Evolutionary conservation across 2,888 invertebrate species (phyloP).

Genomic region (Ametastegia equiseti): DNA sequence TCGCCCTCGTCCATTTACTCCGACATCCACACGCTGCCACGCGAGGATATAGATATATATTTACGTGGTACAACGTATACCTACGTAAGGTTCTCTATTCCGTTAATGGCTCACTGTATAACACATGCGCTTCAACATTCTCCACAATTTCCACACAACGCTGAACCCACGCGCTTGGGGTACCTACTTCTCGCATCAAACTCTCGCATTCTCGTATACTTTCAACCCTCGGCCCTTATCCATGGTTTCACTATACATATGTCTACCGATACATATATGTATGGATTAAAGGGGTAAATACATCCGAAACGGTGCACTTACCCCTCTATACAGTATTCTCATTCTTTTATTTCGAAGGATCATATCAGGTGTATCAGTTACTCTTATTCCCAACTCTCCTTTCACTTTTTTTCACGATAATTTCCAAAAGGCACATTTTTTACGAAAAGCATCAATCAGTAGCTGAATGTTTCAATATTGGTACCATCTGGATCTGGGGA

Average conservation of each 20-base stretch:
- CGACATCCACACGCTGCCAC: constrained; percentile 13
- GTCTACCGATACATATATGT: no score
- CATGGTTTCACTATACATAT: neutral
- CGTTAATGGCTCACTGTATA: constrained; percentile 18
- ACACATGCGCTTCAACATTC: constrained; percentile 18
- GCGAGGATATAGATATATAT: neutral
- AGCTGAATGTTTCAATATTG: no score
- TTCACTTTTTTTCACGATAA: no score
- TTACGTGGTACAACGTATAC: neutral
- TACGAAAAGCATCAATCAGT: no score
- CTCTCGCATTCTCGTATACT: no score
- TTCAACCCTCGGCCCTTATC: neutral
- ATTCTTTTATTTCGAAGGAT: no score
- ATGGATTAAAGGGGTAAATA: neutral
- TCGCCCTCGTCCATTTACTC: constrained; percentile 51
- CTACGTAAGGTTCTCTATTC: neutral
- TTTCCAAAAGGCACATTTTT: no score
- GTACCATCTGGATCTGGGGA: no score
- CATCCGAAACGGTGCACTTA: neutral
- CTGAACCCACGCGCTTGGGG: neutral
- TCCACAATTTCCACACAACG: neutral
- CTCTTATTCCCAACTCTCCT: no score
- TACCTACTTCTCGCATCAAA: neutral
- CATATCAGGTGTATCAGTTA: no score
- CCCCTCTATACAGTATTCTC: no score